phyloP scores from a whole-genome alignment of 2,888 invertebrate species.

The Eristalis arbustorum region DNA sequence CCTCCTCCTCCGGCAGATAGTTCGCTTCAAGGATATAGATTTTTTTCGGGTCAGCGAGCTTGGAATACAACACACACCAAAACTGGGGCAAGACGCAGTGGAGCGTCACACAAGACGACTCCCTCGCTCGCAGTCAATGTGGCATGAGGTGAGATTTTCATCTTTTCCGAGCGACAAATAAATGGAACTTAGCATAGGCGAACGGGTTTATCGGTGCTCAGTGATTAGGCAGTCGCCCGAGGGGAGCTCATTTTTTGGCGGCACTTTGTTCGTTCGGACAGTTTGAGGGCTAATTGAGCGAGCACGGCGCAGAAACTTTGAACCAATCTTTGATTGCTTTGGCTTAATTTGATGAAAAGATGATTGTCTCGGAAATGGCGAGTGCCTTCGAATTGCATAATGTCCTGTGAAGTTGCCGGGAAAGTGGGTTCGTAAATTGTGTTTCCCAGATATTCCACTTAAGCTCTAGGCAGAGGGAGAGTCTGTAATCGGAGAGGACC shows the following conservation, averaged over 20 bases:
- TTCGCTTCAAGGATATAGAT: background rate
- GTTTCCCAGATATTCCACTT: too few species aligned
- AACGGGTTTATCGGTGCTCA: conserved; percentile 36
- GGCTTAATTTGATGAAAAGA: conserved; percentile 34
- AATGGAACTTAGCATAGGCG: conserved; percentile 55
- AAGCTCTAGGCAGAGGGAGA: too few species aligned
- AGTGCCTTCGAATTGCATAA: too few species aligned
- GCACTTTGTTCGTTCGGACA: background rate
- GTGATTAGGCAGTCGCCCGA: conserved; percentile 25
- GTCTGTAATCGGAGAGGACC: too few species aligned
- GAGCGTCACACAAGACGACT: background rate
- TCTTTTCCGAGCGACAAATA: conserved; percentile 19
- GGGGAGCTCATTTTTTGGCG: conserved; percentile 15
- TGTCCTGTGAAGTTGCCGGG: too few species aligned
- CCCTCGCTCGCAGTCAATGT: background rate
- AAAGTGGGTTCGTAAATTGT: too few species aligned
- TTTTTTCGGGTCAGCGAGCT: background rate
- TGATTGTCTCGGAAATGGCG: background rate
- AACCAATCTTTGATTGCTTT: conserved; percentile 13
- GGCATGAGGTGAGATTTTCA: conserved; percentile 20
- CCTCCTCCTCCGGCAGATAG: background rate
- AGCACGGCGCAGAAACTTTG: background rate
- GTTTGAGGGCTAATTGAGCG: conserved; percentile 29
- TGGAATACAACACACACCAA: background rate
- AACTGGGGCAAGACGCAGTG: conserved; percentile 4